Conservation (phyloP, 2,888 invertebrate species). For the Drosophila melanocephala region DNA sequence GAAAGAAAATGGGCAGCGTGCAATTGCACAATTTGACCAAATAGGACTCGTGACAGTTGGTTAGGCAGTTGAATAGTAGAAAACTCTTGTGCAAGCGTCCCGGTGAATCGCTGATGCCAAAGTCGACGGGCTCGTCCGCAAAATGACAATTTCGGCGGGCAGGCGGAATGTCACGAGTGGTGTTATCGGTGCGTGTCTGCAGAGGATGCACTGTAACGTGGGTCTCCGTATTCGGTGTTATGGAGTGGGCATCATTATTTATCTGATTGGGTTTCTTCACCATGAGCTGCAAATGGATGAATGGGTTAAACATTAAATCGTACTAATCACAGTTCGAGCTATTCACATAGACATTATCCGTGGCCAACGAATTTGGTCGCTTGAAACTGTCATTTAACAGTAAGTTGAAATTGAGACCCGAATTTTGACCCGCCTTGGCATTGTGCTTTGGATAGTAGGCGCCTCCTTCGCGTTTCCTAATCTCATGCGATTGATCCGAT, state of each 20-base stretch:
- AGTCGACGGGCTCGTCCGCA: conserved; percentile 56
- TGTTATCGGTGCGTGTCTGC: conserved; percentile 74
- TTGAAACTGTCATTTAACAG: conserved; percentile 52
- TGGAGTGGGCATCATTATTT: conserved; percentile 67
- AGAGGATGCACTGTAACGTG: conserved; percentile 80
- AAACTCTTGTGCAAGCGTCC: conserved; percentile 54
- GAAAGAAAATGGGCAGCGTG: conserved; percentile 79
- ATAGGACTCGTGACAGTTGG: conserved; percentile 82
- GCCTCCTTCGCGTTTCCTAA: conserved; percentile 40
- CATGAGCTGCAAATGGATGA: conserved; percentile 64
- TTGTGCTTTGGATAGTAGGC: conserved; percentile 77
- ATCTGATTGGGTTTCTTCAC: conserved; percentile 76
- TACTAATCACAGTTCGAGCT: not conserved
- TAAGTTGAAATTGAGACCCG: conserved; percentile 72
- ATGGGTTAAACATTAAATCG: not conserved
- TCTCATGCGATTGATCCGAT: conserved; percentile 40
- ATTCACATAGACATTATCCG: conserved; percentile 73
- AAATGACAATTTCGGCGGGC: conserved; percentile 80
- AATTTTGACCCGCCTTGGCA: conserved; percentile 76
- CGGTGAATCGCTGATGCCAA: conserved; percentile 54
- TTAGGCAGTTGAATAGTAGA: conserved; percentile 78
- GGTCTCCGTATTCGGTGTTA: conserved; percentile 77
- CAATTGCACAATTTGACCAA: conserved; percentile 81
- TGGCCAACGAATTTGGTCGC: conserved; percentile 49
- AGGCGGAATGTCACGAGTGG: conserved; percentile 67